phyloP scores from a whole-genome alignment of 2,113 vertebrate species.

The Todiramphus chloris region DNA sequence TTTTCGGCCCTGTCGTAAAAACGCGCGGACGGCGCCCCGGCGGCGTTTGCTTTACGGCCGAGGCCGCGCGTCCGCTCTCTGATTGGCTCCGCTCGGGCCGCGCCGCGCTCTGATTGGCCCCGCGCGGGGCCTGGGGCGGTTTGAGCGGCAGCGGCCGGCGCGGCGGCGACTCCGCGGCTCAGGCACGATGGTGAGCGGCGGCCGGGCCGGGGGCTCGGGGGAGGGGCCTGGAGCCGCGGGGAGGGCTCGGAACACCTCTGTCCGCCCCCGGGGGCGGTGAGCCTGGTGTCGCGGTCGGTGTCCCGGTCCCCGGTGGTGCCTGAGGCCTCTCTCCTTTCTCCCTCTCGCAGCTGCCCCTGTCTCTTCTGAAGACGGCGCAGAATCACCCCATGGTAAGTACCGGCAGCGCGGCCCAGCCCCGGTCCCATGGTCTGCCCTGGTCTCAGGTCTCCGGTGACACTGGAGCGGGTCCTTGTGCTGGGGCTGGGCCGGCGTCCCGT shows the following conservation, averaged over 20 bases:
- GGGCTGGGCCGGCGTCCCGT: background rate
- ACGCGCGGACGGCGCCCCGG: background rate
- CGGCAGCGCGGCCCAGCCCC: background rate
- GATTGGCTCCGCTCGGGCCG: background rate
- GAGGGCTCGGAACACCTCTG: accelerated
- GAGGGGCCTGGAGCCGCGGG: background rate
- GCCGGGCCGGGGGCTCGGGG: background rate
- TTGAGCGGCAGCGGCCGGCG: constrained; percentile 26
- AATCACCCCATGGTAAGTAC: constrained; percentile 96
- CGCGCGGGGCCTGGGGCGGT: background rate
- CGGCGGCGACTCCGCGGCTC: background rate
- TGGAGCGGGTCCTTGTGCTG: background rate
- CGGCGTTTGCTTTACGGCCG: background rate
- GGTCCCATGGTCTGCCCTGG: accelerated
- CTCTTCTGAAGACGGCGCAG: constrained; percentile 94
- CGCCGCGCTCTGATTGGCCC: background rate
- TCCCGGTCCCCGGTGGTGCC: background rate
- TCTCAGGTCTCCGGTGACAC: background rate
- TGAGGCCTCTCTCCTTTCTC: background rate
- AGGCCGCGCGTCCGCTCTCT: background rate
- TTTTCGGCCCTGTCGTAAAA: background rate
- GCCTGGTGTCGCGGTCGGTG: background rate
- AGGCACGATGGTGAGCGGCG: constrained; percentile 26
- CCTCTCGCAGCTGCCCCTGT: constrained; percentile 86
- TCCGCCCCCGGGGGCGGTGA: accelerated